Evolutionary conservation across 2,888 invertebrate species (phyloP).

Genomic region (Drosophila ustulata): DNA sequence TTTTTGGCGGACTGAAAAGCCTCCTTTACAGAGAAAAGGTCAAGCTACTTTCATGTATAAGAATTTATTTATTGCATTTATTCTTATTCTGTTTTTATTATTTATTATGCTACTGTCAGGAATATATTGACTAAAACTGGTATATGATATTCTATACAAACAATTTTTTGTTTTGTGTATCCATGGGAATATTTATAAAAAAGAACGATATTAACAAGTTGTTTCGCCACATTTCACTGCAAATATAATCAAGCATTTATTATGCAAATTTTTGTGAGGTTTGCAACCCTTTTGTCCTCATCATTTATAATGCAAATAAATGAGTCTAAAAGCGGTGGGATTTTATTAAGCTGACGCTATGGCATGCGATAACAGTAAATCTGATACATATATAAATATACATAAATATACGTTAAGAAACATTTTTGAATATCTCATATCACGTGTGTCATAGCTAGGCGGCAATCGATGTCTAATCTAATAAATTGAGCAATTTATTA

Average conservation of each 20-base stretch:
- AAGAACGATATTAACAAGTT: slow-evolving; percentile 1
- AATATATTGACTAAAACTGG: not conserved
- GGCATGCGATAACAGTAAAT: slow-evolving; percentile 8
- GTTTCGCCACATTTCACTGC: slow-evolving; percentile 1
- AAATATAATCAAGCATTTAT: slow-evolving; percentile 43
- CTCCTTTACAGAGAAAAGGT: slow-evolving; percentile 2
- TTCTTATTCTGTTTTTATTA: not conserved
- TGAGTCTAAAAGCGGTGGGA: slow-evolving; percentile 25
- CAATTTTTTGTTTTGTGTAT: not conserved
- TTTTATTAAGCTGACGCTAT: slow-evolving; percentile 19
- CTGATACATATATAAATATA: not conserved
- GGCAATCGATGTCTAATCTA: slow-evolving; percentile 37
- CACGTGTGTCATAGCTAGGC: slow-evolving; percentile 18
- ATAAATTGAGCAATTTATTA: slow-evolving; percentile 64
- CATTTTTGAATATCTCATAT: slow-evolving; percentile 5
- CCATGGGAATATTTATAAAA: not conserved
- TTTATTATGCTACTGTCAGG: not conserved
- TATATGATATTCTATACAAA: not conserved
- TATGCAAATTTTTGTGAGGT: slow-evolving; percentile 60
- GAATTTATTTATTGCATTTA: not conserved
- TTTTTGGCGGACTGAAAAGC: not conserved
- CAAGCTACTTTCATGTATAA: not conserved
- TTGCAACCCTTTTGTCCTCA: slow-evolving; percentile 35
- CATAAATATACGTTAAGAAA: not conserved
- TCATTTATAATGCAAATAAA: slow-evolving; percentile 48